A percentile compares a stretch with the other conserved stretches of the same genome.
Evolutionary conservation across 2,888 invertebrate species (phyloP).

Genomic region (Taphrorychus bicolor): DNA sequence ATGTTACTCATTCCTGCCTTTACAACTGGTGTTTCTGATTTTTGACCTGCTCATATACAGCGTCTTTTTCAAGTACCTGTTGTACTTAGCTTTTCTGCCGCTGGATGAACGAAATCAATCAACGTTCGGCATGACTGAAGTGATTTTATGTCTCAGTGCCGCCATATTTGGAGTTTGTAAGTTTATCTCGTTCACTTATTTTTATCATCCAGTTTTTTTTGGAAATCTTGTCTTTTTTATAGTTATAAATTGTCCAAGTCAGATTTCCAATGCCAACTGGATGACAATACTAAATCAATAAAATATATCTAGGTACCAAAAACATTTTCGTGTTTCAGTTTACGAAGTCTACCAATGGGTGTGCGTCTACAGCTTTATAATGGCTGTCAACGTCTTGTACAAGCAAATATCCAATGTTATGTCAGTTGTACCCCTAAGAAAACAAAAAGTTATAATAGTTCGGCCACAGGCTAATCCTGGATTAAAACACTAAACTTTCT

Average conservation of each 20-base stretch:
- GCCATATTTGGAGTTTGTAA: slow-evolving; percentile 24
- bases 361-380: slow-evolving; percentile 21
- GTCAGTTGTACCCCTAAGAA: neutral
- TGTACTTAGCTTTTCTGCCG: slow-evolving; percentile 15
- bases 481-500: too few species aligned
- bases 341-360: slow-evolving; percentile 18
- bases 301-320: too few species aligned
- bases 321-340: too few species aligned
- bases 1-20: slow-evolving; percentile 21
- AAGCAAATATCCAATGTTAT: slow-evolving; percentile 2
- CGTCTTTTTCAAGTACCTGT: slow-evolving; percentile 23
- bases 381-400: slow-evolving; percentile 1
- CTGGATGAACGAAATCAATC: slow-evolving; percentile 1
- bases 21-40: slow-evolving; percentile 5
- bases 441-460: too few species aligned
- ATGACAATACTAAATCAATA: too few species aligned
- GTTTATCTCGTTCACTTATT: slow-evolving; percentile 2
- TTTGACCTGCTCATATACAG: neutral
- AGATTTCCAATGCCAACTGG: too few species aligned
- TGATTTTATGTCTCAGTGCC: slow-evolving; percentile 20
- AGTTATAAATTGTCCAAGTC: too few species aligned
- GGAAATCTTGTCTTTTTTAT: too few species aligned
- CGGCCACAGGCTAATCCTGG: too few species aligned
- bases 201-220: too few species aligned
- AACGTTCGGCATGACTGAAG: slow-evolving; percentile 11